Evolutionary conservation across 2,888 invertebrate genomes (phyloP).

Genomic region (Phymatocera aterrima): DNA sequence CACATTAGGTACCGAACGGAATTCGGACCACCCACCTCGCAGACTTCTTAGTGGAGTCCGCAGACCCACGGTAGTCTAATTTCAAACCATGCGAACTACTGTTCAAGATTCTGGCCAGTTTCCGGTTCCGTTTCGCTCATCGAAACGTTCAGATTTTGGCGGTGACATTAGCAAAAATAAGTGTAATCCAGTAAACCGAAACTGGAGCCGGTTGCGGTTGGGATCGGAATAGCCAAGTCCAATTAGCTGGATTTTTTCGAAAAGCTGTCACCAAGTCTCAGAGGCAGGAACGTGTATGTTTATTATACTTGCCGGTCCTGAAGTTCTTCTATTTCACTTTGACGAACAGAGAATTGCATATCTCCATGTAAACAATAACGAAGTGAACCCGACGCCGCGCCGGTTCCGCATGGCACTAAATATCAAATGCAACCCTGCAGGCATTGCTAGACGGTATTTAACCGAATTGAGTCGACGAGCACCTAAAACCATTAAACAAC

Average conservation of each 20-base stretch:
- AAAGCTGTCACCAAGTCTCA: background rate
- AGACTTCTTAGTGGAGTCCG: slow-evolving; percentile 10
- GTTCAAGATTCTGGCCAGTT: background rate
- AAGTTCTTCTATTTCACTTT: slow-evolving; percentile 4
- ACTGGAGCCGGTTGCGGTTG: background rate
- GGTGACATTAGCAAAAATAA: background rate
- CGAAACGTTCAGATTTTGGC: background rate
- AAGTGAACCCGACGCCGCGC: background rate
- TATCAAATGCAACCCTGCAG: slow-evolving; percentile 16
- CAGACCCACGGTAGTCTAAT: slow-evolving; percentile 55
- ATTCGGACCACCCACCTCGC: slow-evolving; percentile 60
- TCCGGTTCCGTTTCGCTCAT: slow-evolving; percentile 19
- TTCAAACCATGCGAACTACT: slow-evolving; percentile 50
- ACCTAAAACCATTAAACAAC: slow-evolving; percentile 42
- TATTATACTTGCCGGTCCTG: background rate
- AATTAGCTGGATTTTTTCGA: background rate
- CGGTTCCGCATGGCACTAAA: slow-evolving; percentile 1
- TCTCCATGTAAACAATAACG: slow-evolving; percentile 35
- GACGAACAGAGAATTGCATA: slow-evolving; percentile 38
- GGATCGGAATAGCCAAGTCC: background rate
- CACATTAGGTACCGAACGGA: slow-evolving; percentile 50
- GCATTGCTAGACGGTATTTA: slow-evolving; percentile 26
- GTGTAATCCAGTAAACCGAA: background rate
- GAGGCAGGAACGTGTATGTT: background rate
- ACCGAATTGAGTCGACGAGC: slow-evolving; percentile 39